These are phyloP conservation scores for Coelogynopora nodosa DNA, from an alignment of 2,888 invertebrate species.

Conservation along the genomic window DNA sequence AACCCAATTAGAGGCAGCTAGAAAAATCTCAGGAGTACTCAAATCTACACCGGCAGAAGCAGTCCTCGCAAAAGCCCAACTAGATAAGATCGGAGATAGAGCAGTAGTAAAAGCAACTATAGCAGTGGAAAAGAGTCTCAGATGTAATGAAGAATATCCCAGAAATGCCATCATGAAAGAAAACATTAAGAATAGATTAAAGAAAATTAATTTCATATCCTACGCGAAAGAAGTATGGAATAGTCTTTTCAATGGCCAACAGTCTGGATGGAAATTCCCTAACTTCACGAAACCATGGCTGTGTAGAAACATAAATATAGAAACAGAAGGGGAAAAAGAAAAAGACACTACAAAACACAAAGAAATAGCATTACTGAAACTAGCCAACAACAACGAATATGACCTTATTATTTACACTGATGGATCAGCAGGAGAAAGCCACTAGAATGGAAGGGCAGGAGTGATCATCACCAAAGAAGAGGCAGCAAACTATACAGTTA, in stretches of 20 bases:
- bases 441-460: too few relatives aligned
- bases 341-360: background rate
- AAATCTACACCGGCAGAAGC: background rate
- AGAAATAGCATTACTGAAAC: too few relatives aligned
- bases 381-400: too few relatives aligned
- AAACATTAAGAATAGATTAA: background rate
- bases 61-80: background rate
- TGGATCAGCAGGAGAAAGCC: too few relatives aligned
- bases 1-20: background rate
- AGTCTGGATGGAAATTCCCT: background rate
- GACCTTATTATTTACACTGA: too few relatives aligned
- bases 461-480: background rate
- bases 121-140: background rate
- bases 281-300: background rate
- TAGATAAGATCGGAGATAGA: background rate
- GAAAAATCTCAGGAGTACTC: background rate
- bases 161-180: background rate
- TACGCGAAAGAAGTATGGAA: background rate
- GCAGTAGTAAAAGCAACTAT: background rate
- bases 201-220: background rate
- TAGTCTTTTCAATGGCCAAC: background rate
- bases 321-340: background rate
- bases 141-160: background rate
- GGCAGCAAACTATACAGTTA: background rate
- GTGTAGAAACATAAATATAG: too few relatives aligned